Base-by-base conservation (phyloP, 2,888 invertebrate genomes). In the Elmis aenea region DNA sequence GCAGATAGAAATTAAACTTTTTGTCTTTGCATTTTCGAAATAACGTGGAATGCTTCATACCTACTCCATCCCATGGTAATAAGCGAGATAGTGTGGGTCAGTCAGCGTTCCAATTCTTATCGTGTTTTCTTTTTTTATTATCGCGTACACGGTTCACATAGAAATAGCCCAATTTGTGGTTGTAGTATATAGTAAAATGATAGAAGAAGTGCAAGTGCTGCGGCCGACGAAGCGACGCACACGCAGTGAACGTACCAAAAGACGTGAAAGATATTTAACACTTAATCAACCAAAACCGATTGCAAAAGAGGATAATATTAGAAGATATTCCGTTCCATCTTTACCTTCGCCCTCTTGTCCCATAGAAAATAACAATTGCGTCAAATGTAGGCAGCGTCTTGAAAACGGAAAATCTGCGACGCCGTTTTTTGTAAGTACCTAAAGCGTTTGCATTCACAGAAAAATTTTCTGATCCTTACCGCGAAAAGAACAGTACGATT, bases 201-300 rank as follows among this genome's bases (percentile, higher is more conserved):
- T 59, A 34, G 58, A 59, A 48, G 59, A 60, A 39, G 48, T 50
- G 29, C 48, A 50, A 31, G 51, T 43, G n/a, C n/a, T n/a, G n/a
- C 49, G 50, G 35, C 51, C 49, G 18, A 45, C 54, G 13, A 63
- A 52, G 39, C 50, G 62, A 33, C 53, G 60, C 50, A 61, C 61
- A 22, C 58, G 65, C 24, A 48, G 55, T 35, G 62, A 65, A 48
- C 52, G 64, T 27, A 64, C 58, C 9, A 63, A 59, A 50, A 49
- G 63, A 38, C 55, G 65, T 26, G 59, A 63, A 46, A 44, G 61
- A 34, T 63, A 62, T 50, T 48, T 61, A 36, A 45, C 56, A 41
- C 45, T 46, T 10, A 49, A 47, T 21, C 51, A 47, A 16, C 35
- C 42, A 14, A 39, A 40, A 26, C 41, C 42, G 15, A 29, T 35